A percentile compares a stretch with the other conserved stretches of the same genome.
Conservation (phyloP, 1,140 invertebrate species). For the Aphelenchoides avenae region DNA sequence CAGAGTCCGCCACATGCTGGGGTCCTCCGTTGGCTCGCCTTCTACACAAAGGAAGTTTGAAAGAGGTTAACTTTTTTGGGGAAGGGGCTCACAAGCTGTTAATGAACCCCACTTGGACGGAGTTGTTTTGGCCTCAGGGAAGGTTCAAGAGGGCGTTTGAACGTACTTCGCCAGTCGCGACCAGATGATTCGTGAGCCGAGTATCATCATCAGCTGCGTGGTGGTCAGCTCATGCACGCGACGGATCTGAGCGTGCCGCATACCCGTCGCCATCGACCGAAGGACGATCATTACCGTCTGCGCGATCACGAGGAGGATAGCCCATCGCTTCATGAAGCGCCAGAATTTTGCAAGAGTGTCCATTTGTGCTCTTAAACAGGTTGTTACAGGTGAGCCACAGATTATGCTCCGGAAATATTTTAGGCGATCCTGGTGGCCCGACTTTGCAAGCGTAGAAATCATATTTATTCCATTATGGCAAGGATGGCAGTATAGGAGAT, state of each 20-base stretch:
- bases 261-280: slow-evolving; percentile 8
- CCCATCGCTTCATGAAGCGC: slow-evolving; percentile 17
- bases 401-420: not conserved
- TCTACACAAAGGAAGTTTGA: no score
- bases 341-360: slow-evolving; percentile 1
- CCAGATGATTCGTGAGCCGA: no score
- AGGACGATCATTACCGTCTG: slow-evolving; percentile 12
- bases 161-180: no score
- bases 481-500: not conserved
- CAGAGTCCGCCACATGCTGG: no score
- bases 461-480: not conserved
- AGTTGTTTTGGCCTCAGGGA: no score
- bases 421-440: not conserved
- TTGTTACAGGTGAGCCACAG: not conserved
- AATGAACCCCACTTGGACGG: no score
- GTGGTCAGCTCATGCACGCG: no score
- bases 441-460: not conserved
- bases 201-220: no score
- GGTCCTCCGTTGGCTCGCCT: no score
- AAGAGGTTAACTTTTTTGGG: no score
- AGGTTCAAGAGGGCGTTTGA: no score
- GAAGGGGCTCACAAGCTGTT: no score
- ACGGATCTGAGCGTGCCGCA: slow-evolving; percentile 13
- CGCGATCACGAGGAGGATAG: not conserved
- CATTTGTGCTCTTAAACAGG: not conserved